phyloP scores from a whole-genome alignment of 2,888 invertebrate species.

The Cybosia mesomella region DNA sequence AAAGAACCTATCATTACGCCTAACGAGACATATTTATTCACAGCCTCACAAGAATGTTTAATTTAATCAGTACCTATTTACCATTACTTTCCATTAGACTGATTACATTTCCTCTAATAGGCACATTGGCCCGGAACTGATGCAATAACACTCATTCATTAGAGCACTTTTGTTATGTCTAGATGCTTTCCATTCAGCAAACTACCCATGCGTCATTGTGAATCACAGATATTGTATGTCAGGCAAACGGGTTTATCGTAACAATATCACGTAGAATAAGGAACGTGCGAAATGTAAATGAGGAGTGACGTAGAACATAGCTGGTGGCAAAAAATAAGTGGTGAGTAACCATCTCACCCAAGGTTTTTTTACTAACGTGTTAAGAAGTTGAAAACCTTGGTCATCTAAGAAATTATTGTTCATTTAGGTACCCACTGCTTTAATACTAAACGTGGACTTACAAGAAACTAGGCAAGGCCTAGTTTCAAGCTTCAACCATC shows the following conservation, averaged over 20 bases:
- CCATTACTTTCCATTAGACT: slow-evolving; percentile 6
- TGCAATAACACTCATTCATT: slow-evolving; percentile 23
- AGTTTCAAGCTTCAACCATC: not conserved
- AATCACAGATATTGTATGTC: slow-evolving; percentile 37
- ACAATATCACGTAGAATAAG: slow-evolving; percentile 6
- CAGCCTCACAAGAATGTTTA: slow-evolving; percentile 5
- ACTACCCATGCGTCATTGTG: slow-evolving; percentile 29
- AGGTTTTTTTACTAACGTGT: not conserved
- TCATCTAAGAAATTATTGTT: not conserved
- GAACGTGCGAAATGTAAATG: not conserved
- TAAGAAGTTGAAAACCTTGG: not conserved
- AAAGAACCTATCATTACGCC: not conserved
- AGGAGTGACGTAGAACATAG: not conserved
- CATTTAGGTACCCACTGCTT: not conserved
- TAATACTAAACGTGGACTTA: not conserved
- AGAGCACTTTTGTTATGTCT: slow-evolving; percentile 16
- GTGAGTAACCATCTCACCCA: not conserved
- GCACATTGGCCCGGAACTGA: slow-evolving; percentile 11
- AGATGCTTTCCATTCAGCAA: slow-evolving; percentile 38
- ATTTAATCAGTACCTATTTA: slow-evolving; percentile 7
- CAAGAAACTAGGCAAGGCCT: no score
- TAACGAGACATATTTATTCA: not conserved
- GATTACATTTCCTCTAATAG: not conserved
- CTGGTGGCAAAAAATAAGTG: not conserved
- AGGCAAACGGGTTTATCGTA: slow-evolving; percentile 27